Base-by-base conservation (phyloP, 2,113 vertebrate genomes). In the Hiodon tergisus region DNA sequence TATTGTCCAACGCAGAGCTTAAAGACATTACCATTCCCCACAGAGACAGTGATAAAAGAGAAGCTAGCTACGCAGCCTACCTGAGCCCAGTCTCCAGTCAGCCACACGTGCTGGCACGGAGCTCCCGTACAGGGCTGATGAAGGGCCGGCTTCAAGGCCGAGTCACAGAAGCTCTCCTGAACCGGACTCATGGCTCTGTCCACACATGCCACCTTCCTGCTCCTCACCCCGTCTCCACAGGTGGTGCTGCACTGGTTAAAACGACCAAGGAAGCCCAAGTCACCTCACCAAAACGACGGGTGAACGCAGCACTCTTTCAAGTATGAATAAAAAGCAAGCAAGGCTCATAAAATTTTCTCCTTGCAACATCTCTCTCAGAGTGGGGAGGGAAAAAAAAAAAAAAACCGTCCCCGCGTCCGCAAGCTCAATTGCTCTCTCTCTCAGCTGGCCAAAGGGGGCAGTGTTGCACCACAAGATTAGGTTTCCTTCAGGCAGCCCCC, bases 71-170 rank as follows among this genome's bases (percentile, higher is more conserved):
- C 11, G n/a, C 13, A 47, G 47, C 79, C 48, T 85, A 98, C 97
- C 96, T 95, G 91, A 6, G 93, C 93, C 70, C 92, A 88, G 6
- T 95, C 89, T 82, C 88, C 90, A 69, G 94, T 93, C 17, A 94
- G 80, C 78, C 95, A 95, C 67, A 87, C 52, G 3, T 93, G 90
- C 75, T 84, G 91, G 84, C 93, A 95, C 51, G 91, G 82, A 68
- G 74, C 59, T 47, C 14, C 70, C 53, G 76, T 76, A 77, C 97
- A 98, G 52, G 60, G 84, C 81, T 91, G 90, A 3, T 77, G 63
- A 0, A 89, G 77, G n/a, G 70, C 59, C 54, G 95, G 95, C 73
- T 84, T 92, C 50, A 72, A 68, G 0, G 83, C 76, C 9, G 87
- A 78, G 59, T 93, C 86, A 72, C 96, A 98, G 83, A 92, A 84